These are phyloP conservation scores for Percopsis omiscomaycus DNA, from an alignment of 2,797 vertebrate species.

Conservation along the genomic window DNA sequence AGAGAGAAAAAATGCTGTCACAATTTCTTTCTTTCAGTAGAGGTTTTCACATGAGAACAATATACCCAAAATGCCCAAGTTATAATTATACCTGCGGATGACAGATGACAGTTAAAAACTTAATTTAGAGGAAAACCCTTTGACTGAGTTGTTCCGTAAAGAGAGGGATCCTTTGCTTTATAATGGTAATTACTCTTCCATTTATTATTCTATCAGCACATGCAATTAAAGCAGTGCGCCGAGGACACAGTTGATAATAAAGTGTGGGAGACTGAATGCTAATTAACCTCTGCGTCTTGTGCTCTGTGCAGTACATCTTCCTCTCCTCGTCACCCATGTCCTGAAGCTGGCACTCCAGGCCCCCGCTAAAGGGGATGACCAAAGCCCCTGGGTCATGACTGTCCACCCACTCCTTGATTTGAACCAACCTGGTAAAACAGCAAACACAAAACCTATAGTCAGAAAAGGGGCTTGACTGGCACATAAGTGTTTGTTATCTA, in stretches of 20 bases:
- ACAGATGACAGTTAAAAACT: conserved; percentile 99
- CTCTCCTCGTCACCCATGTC: conserved; percentile 88
- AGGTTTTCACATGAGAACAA: conserved; percentile 87
- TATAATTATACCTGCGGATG: conserved; percentile 99
- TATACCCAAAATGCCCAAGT: conserved; percentile 97
- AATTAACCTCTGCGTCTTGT: conserved; percentile 99
- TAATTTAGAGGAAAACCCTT: conserved; percentile 99
- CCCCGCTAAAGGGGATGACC: conserved; percentile 93
- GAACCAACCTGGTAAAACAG: conserved; percentile 84
- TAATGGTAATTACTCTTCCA: conserved; percentile 99
- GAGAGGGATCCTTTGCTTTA: conserved; percentile 99
- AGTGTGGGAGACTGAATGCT: conserved; percentile 98
- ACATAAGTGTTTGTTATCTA: conserved; percentile 83
- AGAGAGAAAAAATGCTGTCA: conserved; percentile 69
- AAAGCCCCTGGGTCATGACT: conserved; percentile 88
- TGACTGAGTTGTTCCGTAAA: conserved; percentile 99
- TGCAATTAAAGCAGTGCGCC: conserved; percentile 99
- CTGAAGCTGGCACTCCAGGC: conserved; percentile 89
- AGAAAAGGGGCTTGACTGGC: conserved; percentile 82
- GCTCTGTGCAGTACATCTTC: conserved; percentile 90
- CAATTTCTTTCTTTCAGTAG: conserved; percentile 79
- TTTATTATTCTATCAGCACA: conserved; percentile 99
- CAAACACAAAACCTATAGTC: conserved; percentile 74
- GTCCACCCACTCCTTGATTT: conserved; percentile 98
- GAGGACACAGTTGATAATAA: conserved; percentile 99